A percentile compares a stretch with the other conserved stretches of the same genome.
These are phyloP conservation scores for Sinopyrophorus schimmeli DNA, from an alignment of 2,888 invertebrate species.

Conservation along the genomic window DNA sequence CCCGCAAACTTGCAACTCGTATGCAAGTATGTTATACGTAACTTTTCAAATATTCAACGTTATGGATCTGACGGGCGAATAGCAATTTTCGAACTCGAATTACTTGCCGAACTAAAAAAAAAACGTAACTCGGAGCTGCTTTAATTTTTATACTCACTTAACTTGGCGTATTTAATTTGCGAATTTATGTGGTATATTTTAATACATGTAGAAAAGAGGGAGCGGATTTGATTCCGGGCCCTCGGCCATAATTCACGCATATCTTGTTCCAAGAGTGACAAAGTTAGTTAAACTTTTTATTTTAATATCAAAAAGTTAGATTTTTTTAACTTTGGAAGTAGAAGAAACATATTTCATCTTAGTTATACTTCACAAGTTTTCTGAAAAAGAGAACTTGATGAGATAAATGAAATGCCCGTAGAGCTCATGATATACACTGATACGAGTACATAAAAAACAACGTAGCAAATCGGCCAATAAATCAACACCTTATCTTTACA, in stretches of 20 bases:
- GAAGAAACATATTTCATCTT: constrained; percentile 25
- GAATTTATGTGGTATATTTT: no score
- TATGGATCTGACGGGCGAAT: constrained; percentile 1
- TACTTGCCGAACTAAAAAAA: no score
- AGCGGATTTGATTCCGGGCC: no score
- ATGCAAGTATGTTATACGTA: neutral
- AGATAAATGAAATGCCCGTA: constrained; percentile 30
- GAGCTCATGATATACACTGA: constrained; percentile 31
- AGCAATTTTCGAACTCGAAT: neutral
- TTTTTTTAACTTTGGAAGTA: no score
- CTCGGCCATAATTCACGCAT: no score
- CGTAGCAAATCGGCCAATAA: constrained; percentile 42
- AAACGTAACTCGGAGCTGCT: no score
- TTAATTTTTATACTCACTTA: no score
- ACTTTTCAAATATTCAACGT: constrained; percentile 13
- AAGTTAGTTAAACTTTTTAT: no score
- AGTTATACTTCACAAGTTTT: constrained; percentile 29
- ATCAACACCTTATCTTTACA: constrained; percentile 49
- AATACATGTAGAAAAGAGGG: no score
- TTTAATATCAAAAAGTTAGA: no score
- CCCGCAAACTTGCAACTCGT: neutral
- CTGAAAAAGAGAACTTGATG: constrained; percentile 19
- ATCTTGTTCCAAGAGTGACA: no score
- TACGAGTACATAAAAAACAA: constrained; percentile 38
- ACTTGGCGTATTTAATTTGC: no score